Evolutionary conservation across 2,888 invertebrate genomes (phyloP), one percentile per base, ranked within the genome.

Genomic region (Dendrolimus houi): DNA sequence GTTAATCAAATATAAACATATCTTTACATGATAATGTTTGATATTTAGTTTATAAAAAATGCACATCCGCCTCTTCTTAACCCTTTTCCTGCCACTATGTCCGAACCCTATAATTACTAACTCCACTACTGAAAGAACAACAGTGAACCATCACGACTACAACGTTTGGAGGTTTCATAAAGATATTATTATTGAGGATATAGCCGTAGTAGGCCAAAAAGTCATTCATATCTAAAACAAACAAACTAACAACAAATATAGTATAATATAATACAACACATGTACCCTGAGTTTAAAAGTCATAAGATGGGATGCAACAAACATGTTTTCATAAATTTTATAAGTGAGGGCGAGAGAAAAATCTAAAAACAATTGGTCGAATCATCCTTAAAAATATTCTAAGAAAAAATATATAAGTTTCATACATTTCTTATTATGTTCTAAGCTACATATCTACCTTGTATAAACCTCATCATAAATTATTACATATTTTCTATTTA

Each of bases 401-500:
- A 86, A 76, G 67, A 71, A 74, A 81, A 67, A 75, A 77, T 75
- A 72, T 65, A 66, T 68, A 60, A 64, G 61, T 63, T 63, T 69
- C 64, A 66, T 70, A 71, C 69, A 69, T 72, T 81, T 83, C 81
- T 77, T 81, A 68, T 67, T 69, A 80, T 84, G 85, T 75, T 75
- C 88, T 89, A 88, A 73, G 67, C 87, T 88, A 87, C 86, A 77
- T 78, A 73, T 84, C 90, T 91, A 91, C 90, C 90, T 91, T 90
- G 90, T 91, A 89, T 90, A 87, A 89, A 91, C 90, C 90, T 89
- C 89, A 77, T 88, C 80, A 83, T 80, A 85, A 86, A 86, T 85
- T 81, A 81, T 80, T 83, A 85, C 83, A 78, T 59, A 52, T 54
- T 55, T 41, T 56, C 41, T 14, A 53, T 61, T 60, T 60, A 62